Evolutionary conservation across 2,113 vertebrate genomes (phyloP), one percentile per base, ranked within the genome.

Genomic region (Apus apus): DNA sequence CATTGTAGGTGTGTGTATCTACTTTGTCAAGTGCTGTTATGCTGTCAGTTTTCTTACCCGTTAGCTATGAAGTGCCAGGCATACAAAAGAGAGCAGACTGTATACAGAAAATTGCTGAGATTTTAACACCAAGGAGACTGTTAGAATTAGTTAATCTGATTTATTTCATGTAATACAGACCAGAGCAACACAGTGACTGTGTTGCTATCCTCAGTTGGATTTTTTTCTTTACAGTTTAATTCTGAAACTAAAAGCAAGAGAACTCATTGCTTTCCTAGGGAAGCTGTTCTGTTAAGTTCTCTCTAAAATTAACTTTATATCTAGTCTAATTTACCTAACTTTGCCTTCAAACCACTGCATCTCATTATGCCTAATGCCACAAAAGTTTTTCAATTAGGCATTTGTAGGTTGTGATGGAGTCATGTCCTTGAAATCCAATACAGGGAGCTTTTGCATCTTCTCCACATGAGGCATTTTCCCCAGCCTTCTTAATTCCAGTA

Each of bases 241-340:
- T 80, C 88, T 80, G 25, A 54, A 76, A 76, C 7, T 26, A 62
- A 76, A 74, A 60, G n/a, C 25, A 60, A 51, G 23, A 82, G 4
- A 85, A 89, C 4, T 17, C 45, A 58, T 14, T 70, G 11, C 32
- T 82, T 90, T 79, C 16, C 25, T 73, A 32, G 5, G 10, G 7
- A 90, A 56, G 7, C 3, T 62, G 5, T 66, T 86, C 60, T 73
- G 22, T 81, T 94, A 66, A 67, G 16, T 81, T 32, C 1, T 73
- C 46, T 94, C 50, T 86, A 86, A 83, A 86, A 86, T 71, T 13
- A 88, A 75, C 68, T 83, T 93, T 92, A 46, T 74, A 84, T 16
- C 36, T 80, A 64, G 25, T 48, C 54, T 62, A 70, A 92, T 86
- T 86, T 92, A 51, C 48, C 83, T 92, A 76, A 61, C 23, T 79